phyloP scores from a whole-genome alignment of 2,113 vertebrate genomes.

The Glaucomys volans region DNA sequence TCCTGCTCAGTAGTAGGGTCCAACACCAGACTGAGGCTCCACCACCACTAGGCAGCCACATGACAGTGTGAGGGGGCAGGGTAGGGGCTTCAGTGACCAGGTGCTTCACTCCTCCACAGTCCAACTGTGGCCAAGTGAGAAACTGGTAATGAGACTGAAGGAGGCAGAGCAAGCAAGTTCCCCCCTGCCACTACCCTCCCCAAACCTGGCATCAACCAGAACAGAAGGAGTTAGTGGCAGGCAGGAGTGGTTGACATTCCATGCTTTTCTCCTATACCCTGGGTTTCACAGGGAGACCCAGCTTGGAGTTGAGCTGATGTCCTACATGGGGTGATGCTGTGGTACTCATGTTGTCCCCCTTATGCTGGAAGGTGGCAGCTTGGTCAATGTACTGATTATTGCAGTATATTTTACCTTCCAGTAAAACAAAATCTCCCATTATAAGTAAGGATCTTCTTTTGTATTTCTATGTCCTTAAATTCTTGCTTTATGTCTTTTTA shows the following conservation, averaged over 20 bases:
- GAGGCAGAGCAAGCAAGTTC: not conserved
- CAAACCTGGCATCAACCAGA: not conserved
- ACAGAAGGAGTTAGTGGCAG: not conserved
- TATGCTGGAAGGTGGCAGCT: not conserved
- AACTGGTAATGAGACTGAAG: not conserved
- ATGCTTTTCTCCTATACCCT: not conserved
- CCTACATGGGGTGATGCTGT: not conserved
- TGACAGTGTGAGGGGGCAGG: not conserved
- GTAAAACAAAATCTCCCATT: no score
- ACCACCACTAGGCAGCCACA: not conserved
- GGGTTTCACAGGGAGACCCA: not conserved
- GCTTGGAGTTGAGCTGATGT: not conserved
- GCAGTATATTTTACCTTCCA: no score
- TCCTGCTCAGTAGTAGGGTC: not conserved
- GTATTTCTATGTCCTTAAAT: no score
- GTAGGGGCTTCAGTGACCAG: not conserved
- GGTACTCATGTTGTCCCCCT: not conserved
- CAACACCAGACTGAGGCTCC: not conserved
- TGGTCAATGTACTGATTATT: not conserved
- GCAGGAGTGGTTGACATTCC: not conserved
- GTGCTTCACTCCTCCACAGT: not conserved
- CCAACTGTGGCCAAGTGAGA: not conserved
- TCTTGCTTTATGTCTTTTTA: no score
- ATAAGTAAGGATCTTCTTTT: no score
- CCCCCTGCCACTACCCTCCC: not conserved